Base-by-base conservation (phyloP, 2,888 invertebrate genomes). In the Horisme vitalbata region DNA sequence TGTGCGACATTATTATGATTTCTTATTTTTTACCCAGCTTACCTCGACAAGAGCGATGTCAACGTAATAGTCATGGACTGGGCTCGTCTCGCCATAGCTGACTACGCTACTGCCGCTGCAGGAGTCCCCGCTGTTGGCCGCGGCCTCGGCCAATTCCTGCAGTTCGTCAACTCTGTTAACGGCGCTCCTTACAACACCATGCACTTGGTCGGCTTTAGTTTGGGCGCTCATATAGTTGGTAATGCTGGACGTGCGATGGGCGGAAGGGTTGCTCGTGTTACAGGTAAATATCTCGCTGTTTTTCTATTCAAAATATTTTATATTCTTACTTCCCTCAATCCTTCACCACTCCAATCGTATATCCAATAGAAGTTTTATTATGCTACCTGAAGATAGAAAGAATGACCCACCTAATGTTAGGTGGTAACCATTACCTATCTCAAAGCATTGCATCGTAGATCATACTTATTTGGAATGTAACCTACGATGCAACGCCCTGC, bases 221-320 rank as follows among this genome's bases (percentile, higher is more conserved):
- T 91, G 41, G 91, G 90, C 1, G 82, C 86, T 34, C 91, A 91
- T 52, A 45, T 90, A 0, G 89, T 78, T 11, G 87, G 84, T 4
- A 80, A 76, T 11, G 83, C 86, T 43, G 88, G 86, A 0, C 71
- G 80, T 13, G 66, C 71, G 49, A 51, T 82, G 2, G 61, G 71
- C 1, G 83, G 88, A 7, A 70, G 71, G 60, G 75, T 59, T 27
- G 79, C 79, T 2, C 78, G 86, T 45, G 63, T 89, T 3, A 84
- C 86, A 54, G 86, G 88, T 85, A 56, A 45, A 24, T 37, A 39
- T 10, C 9, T n/a, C 6, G n/a, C n/a, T n/a, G n/a, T n/a, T n/a
- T n/a, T n/a, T n/a, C n/a, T n/a, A n/a, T n/a, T n/a, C n/a, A n/a
- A n/a, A n/a, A n/a, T n/a, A n/a, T n/a, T n/a, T n/a, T n/a, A n/a